Conservation (phyloP, 2,888 invertebrate genomes). For the Aproaerema taeniolella region DNA sequence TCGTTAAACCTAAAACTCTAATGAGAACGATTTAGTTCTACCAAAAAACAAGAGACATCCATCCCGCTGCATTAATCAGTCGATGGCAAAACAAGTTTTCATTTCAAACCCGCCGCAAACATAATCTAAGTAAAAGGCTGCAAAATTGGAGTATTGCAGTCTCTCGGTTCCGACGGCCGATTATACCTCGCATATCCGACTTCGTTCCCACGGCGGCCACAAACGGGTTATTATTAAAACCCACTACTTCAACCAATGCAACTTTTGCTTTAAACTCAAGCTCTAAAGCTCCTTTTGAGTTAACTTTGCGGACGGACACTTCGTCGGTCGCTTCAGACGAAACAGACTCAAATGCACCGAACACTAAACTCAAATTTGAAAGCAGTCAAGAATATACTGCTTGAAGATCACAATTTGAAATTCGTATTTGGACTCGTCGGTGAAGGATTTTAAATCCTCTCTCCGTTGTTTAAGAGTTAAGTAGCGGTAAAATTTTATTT, state of each 20-base stretch:
- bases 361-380: slow-evolving; percentile 45
- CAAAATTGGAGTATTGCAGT: slow-evolving; percentile 77
- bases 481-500: slow-evolving; percentile 69
- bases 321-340: slow-evolving; percentile 37
- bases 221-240: slow-evolving; percentile 77
- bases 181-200: slow-evolving; percentile 75
- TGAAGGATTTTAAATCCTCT: slow-evolving; percentile 73
- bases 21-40: slow-evolving; percentile 22
- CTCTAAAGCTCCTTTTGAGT: slow-evolving; percentile 36
- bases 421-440: slow-evolving; percentile 69
- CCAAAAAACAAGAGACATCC: slow-evolving; percentile 26
- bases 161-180: slow-evolving; percentile 69
- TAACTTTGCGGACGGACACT: slow-evolving; percentile 34
- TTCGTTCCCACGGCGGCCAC: slow-evolving; percentile 72
- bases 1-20: slow-evolving; percentile 10
- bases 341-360: slow-evolving; percentile 44
- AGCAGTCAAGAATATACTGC: slow-evolving; percentile 44
- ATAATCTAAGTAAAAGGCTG: slow-evolving; percentile 74
- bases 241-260: slow-evolving; percentile 39
- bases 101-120: slow-evolving; percentile 51
- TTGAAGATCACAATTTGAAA: slow-evolving; percentile 69
- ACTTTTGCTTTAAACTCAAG: slow-evolving; percentile 33
- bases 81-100: slow-evolving; percentile 48
- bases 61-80: slow-evolving; percentile 24
- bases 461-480: slow-evolving; percentile 62